Conservation (phyloP, 2,113 vertebrate species). For the Canis aureus region DNA sequence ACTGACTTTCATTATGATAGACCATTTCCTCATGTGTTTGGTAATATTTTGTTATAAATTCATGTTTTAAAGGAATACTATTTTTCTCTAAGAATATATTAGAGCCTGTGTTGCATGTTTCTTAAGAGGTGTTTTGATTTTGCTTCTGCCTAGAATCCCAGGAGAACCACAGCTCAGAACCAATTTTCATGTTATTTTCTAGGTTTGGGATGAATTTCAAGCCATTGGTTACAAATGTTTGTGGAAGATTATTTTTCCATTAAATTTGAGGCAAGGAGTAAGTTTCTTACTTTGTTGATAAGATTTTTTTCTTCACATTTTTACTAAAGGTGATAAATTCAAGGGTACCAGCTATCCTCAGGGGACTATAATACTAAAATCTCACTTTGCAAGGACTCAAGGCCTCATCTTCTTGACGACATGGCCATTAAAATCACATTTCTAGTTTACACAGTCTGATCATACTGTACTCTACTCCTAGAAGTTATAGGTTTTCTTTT, state of each 20-base stretch:
- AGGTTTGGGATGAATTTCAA: not conserved
- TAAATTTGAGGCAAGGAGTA: not conserved
- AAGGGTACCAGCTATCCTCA: not conserved
- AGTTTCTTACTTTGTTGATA: not conserved
- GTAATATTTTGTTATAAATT: not conserved
- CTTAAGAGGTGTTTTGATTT: not conserved
- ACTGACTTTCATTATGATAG: not conserved
- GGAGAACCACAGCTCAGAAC: not conserved
- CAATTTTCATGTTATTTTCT: not conserved
- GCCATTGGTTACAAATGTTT: not conserved
- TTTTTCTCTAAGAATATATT: not conserved
- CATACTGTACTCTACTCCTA: not conserved
- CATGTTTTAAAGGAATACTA: not conserved
- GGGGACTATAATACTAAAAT: not conserved
- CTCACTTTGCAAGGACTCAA: not conserved
- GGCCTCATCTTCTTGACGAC: not conserved
- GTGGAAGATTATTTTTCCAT: not conserved
- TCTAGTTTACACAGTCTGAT: not conserved
- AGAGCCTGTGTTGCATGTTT: not conserved
- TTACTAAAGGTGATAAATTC: slow-evolving; percentile 7
- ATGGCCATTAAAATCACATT: not conserved
- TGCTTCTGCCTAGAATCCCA: slow-evolving; percentile 4
- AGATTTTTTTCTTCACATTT: not conserved
- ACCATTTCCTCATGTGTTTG: not conserved
- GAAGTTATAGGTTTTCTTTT: not conserved